Evolutionary conservation across 2,888 invertebrate species (phyloP).

Genomic region (Allygus modestus): DNA sequence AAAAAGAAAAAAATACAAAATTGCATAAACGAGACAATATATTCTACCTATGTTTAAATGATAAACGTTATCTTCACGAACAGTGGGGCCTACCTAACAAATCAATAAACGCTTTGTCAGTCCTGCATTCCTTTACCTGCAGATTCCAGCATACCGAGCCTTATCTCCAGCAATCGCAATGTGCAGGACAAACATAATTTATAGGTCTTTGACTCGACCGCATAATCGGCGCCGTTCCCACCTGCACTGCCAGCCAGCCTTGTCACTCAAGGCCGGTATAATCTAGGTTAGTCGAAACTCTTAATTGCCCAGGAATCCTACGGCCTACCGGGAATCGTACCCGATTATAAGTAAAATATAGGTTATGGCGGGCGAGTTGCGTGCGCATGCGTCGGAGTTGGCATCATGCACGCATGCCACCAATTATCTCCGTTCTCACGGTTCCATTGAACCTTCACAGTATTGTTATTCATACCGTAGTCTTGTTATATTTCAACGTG

Average conservation of each 20-base stretch:
- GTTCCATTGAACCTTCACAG: conserved; percentile 62
- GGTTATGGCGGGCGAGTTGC: conserved; percentile 21
- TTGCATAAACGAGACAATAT: too few species aligned
- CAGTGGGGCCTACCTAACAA: background rate
- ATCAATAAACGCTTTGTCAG: background rate
- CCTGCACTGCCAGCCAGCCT: too few species aligned
- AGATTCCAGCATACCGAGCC: background rate
- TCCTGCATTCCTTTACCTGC: background rate
- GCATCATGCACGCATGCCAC: conserved; percentile 47
- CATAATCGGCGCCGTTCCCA: background rate
- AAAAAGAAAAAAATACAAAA: too few species aligned
- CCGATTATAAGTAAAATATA: conserved; percentile 29
- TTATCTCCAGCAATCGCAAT: background rate
- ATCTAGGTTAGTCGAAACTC: conserved; percentile 23
- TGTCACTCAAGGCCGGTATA: conserved; percentile 4
- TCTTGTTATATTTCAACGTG: conserved; percentile 63
- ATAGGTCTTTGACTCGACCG: conserved; percentile 10
- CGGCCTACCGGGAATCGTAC: conserved; percentile 3
- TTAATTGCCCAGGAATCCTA: background rate
- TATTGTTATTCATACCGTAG: conserved; percentile 63
- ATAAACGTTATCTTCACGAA: background rate
- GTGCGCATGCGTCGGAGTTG: conserved; percentile 89
- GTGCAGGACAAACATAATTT: conserved; percentile 17
- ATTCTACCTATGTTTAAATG: background rate
- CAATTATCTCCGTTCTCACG: conserved; percentile 62